Evolutionary conservation across 2,113 vertebrate genomes (phyloP).

Genomic region (Calypte anna): DNA sequence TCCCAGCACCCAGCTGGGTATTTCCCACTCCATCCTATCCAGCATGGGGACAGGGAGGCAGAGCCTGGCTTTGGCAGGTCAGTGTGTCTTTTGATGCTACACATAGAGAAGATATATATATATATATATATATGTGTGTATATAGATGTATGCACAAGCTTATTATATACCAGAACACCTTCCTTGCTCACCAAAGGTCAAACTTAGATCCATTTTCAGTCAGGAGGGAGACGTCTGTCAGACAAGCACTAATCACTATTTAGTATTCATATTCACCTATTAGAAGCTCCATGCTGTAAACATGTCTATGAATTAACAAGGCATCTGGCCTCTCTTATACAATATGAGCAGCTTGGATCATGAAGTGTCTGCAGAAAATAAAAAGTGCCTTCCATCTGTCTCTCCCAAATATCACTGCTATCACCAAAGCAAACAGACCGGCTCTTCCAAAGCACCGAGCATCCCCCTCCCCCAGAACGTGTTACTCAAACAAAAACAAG

Average conservation of each 20-base stretch:
- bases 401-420: constrained; percentile 74
- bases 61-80: not conserved
- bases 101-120: not conserved
- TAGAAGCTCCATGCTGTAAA: constrained; percentile 75
- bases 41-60: not conserved
- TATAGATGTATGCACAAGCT: not conserved
- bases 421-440: constrained; percentile 75
- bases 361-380: constrained; percentile 78
- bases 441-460: constrained; percentile 56
- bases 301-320: constrained; percentile 80
- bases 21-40: not conserved
- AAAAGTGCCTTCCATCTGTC: constrained; percentile 78
- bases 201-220: constrained; percentile 72
- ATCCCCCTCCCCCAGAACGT: constrained; percentile 61
- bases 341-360: constrained; percentile 79
- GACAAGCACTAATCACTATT: constrained; percentile 77
- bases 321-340: constrained; percentile 78
- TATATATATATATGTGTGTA: not conserved
- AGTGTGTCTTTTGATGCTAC: not conserved
- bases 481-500: constrained; percentile 74
- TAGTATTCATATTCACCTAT: constrained; percentile 78
- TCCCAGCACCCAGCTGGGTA: not conserved
- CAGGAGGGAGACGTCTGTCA: constrained; percentile 75
- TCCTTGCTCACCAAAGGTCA: constrained; percentile 70
- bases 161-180: constrained; percentile 59